Percentiles rank a stretch among this genome's conserved stretches.
Conservation (phyloP, 2,888 invertebrate genomes). For the Atherix ibis region DNA sequence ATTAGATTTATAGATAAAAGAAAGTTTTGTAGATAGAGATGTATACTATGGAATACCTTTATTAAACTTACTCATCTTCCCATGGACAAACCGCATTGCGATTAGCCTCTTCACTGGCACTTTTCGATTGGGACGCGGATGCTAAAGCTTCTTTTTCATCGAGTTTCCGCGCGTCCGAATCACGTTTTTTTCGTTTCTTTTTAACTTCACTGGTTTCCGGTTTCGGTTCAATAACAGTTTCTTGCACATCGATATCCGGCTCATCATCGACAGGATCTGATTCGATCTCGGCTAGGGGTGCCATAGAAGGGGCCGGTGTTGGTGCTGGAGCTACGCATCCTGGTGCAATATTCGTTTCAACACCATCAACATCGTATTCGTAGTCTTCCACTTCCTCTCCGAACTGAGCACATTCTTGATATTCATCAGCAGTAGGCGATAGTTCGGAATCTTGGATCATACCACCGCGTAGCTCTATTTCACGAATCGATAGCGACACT, state of each 20-base stretch:
- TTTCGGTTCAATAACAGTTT: conserved; percentile 14
- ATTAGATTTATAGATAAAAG: too few relatives aligned
- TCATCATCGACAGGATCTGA: conserved; percentile 54
- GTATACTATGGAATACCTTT: too few relatives aligned
- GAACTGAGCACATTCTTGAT: conserved; percentile 27
- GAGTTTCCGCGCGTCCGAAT: conserved; percentile 19
- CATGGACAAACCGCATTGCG: conserved; percentile 82
- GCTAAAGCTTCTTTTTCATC: conserved; percentile 12
- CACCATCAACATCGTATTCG: conserved; percentile 23
- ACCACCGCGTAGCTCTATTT: too few relatives aligned
- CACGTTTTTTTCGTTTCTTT: conserved; percentile 24
- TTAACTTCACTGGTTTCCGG: conserved; percentile 17
- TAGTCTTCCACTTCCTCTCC: conserved; percentile 20
- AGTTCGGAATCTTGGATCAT: too few relatives aligned
- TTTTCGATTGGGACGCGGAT: conserved; percentile 5
- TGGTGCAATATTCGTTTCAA: conserved; percentile 18
- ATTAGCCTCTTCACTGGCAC: conserved; percentile 32
- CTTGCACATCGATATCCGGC: conserved; percentile 31
- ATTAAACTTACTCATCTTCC: conserved; percentile 94
- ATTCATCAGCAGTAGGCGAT: conserved; percentile 31
- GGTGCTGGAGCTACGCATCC: conserved; percentile 28
- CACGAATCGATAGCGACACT: too few relatives aligned
- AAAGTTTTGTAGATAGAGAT: too few relatives aligned
- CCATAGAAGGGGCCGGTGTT: conserved; percentile 35
- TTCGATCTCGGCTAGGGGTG: conserved; percentile 53